phyloP scores from a whole-genome alignment of 2,888 invertebrate species.

The Icerya purchasi region DNA sequence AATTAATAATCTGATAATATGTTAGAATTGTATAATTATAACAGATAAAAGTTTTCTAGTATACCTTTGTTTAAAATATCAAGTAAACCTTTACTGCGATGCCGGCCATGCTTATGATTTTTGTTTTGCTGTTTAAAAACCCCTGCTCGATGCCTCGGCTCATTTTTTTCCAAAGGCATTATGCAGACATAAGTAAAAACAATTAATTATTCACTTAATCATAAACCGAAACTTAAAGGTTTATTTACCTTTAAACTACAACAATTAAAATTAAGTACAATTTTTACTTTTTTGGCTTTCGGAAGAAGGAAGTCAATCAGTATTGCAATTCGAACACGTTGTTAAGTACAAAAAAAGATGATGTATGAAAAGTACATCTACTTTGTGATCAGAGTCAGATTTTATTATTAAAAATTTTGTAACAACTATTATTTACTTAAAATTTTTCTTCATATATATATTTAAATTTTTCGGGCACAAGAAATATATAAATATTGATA shows the following conservation, averaged over 20 bases:
- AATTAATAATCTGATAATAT: too few species aligned
- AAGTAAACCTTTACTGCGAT: conserved; percentile 74
- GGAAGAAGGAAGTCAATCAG: not conserved
- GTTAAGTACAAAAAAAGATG: too few species aligned
- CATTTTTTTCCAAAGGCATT: too few species aligned
- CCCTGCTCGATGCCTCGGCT: conserved; percentile 65
- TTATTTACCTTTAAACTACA: not conserved
- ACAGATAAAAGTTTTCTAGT: too few species aligned
- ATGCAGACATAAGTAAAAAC: too few species aligned
- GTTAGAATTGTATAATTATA: too few species aligned
- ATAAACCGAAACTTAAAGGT: not conserved
- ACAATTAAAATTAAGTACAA: not conserved
- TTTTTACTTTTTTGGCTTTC: not conserved
- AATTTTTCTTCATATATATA: not conserved
- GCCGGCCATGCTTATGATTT: conserved; percentile 72
- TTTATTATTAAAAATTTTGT: too few species aligned
- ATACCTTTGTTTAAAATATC: conserved; percentile 58
- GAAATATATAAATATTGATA: not conserved
- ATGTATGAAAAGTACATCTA: too few species aligned
- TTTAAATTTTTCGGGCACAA: not conserved
- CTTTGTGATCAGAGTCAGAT: too few species aligned
- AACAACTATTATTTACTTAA: too few species aligned
- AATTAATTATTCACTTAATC: too few species aligned
- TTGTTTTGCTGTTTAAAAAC: conserved; percentile 84
- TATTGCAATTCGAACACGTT: too few species aligned